Evolutionary conservation across 2,113 vertebrate genomes (phyloP), one percentile per base, ranked within the genome.

Genomic region (Ictidomys tridecemlineatus): DNA sequence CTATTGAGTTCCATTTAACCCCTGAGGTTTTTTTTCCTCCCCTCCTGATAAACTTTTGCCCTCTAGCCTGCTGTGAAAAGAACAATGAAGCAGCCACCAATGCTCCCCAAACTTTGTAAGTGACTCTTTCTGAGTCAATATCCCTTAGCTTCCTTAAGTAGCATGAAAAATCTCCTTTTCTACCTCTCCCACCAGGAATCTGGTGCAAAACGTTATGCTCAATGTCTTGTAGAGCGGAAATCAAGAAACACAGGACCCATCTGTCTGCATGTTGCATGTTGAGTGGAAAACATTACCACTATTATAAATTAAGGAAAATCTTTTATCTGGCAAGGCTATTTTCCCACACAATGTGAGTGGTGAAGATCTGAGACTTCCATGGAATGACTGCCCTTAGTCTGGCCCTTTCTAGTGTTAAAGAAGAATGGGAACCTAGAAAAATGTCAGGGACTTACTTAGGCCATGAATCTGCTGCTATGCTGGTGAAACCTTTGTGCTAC

Each of bases 31-130:
- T 96, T n/a, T 97, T 77, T 39, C 20, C 51, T 70, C 17, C 13
- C 48, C 56, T 95, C 80, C 93, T 97, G 98, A 98, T 98, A 98
- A 98, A 98, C 95, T 98, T 98, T 98, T 98, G 91, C 97, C 98
- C 96, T 96, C 77, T 79, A 42, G 37, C 97, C 97, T 97, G 98
- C 98, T 98, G 97, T 96, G 97, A 94, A 95, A 93, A 96, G 98
- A 98, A 98, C 97, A 98, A 97, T 91, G 96, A 89, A 94, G 96
- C 97, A 94, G 93, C 79, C 93, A 93, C 96, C 93, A 95, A 30
- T 96, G 96, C 94, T 96, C 86, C 97, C 77, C 85, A 93, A 93
- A 98, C 89, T 76, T 0, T 77, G 89, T 92, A 94, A 96, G 72
- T 51, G 93, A 89, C 88, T 97, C 94, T 97, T 95, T 89, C 96